Conservation (phyloP, 2,113 vertebrate genomes). For the Chionis minor region DNA sequence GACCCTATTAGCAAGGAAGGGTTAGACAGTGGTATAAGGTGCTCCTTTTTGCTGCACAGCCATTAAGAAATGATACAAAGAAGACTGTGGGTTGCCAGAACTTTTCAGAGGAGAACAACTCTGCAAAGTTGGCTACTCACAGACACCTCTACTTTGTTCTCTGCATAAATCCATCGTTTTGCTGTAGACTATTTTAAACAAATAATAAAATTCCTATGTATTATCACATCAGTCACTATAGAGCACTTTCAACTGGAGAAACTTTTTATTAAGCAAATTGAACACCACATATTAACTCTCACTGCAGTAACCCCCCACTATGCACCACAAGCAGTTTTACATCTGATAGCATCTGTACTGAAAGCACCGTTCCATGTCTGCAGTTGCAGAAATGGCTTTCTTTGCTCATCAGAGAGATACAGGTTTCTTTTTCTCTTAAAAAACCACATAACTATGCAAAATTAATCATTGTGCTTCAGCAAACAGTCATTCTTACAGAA, state of each 20-base stretch:
- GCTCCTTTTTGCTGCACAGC: neutral
- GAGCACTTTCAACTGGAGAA: neutral
- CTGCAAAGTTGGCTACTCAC: neutral
- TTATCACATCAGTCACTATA: neutral
- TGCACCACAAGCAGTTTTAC: neutral
- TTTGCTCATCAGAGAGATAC: neutral
- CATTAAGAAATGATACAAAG: neutral
- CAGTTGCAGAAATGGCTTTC: neutral
- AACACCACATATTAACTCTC: neutral
- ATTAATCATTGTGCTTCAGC: neutral
- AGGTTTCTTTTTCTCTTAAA: neutral
- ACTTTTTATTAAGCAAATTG: neutral
- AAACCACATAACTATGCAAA: neutral
- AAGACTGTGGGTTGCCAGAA: neutral
- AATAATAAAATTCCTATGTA: neutral
- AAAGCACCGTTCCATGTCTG: neutral
- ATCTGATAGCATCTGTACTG: neutral
- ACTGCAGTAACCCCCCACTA: neutral
- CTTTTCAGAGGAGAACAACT: neutral
- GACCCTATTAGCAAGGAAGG: fast-evolving
- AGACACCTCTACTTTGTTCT: neutral
- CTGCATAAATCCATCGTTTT: neutral
- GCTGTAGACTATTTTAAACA: neutral
- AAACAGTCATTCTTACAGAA: neutral
- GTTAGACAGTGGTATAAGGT: neutral